These are phyloP conservation scores for Pogonocichla stellata DNA, from an alignment of 2,113 vertebrate genomes.

Conservation along the genomic window DNA sequence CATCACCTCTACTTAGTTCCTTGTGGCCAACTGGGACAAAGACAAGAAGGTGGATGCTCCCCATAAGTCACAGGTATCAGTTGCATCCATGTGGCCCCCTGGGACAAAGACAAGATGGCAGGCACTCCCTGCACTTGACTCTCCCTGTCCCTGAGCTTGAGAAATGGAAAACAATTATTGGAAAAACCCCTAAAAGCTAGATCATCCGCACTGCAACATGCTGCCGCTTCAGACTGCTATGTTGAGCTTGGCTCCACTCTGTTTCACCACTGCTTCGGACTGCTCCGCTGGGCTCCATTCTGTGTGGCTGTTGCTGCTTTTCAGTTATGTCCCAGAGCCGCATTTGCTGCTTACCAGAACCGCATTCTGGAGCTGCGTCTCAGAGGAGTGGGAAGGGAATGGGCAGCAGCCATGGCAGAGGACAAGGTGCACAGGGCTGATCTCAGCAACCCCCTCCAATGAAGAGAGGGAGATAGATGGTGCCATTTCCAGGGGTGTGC, in stretches of 20 bases:
- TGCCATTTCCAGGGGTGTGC: neutral
- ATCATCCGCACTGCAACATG: neutral
- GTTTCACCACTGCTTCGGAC: neutral
- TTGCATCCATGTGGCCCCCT: neutral
- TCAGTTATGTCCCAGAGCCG: neutral
- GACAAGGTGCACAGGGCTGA: neutral
- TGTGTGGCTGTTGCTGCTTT: neutral
- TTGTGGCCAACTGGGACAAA: neutral
- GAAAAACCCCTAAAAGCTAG: neutral
- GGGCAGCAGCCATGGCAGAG: neutral
- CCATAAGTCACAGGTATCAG: neutral
- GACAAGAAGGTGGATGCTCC: neutral
- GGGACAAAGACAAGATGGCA: neutral
- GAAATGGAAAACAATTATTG: neutral
- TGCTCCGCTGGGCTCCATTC: neutral
- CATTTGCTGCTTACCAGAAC: neutral
- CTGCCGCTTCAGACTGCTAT: neutral
- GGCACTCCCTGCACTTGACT: neutral
- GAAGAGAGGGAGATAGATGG: neutral
- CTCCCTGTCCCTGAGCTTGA: neutral
- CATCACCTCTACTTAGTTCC: neutral
- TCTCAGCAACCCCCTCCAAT: neutral
- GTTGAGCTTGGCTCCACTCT: neutral
- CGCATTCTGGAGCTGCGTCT: neutral
- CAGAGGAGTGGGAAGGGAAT: neutral